Conservation (phyloP, 1,140 invertebrate species). For the Scaptomyza hsui region DNA sequence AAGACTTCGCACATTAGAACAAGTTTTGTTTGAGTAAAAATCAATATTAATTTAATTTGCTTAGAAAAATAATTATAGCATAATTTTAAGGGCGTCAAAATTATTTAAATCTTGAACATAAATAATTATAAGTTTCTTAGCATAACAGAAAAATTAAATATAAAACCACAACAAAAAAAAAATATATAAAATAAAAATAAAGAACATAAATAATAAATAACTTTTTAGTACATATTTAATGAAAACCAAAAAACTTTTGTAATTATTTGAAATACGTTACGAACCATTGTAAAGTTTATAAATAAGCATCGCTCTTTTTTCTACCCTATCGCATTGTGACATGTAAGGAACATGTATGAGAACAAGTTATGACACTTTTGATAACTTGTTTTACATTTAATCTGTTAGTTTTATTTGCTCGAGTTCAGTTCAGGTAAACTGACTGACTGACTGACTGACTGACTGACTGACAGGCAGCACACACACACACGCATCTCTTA, state of each 20-base stretch:
- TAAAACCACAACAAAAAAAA: too few species aligned
- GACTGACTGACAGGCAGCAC: constrained; percentile 4
- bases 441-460: constrained; percentile 20
- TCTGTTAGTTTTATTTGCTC: constrained; percentile 21
- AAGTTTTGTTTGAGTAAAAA: not conserved
- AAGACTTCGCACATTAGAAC: not conserved
- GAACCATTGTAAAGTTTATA: not conserved
- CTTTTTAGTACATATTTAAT: too few species aligned
- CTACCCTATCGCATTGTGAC: not conserved
- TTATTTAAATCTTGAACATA: too few species aligned
- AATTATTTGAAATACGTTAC: too few species aligned
- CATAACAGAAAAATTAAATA: too few species aligned
- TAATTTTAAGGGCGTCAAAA: constrained; percentile 20
- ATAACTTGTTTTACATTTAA: constrained; percentile 36
- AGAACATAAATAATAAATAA: too few species aligned
- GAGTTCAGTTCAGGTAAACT: too few species aligned
- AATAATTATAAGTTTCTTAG: too few species aligned
- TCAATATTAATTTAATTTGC: not conserved
- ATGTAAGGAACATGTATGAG: not conserved
- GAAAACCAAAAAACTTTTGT: too few species aligned
- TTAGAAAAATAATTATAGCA: constrained; percentile 14
- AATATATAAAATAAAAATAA: too few species aligned
- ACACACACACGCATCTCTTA: constrained; percentile 20
- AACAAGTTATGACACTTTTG: constrained; percentile 24
- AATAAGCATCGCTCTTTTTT: too few species aligned